A percentile compares a stretch with the other conserved stretches of the same genome.
These are phyloP conservation scores for Mus musculus DNA, from an alignment of 2,113 vertebrate genomes.

Conservation along the genomic window DNA sequence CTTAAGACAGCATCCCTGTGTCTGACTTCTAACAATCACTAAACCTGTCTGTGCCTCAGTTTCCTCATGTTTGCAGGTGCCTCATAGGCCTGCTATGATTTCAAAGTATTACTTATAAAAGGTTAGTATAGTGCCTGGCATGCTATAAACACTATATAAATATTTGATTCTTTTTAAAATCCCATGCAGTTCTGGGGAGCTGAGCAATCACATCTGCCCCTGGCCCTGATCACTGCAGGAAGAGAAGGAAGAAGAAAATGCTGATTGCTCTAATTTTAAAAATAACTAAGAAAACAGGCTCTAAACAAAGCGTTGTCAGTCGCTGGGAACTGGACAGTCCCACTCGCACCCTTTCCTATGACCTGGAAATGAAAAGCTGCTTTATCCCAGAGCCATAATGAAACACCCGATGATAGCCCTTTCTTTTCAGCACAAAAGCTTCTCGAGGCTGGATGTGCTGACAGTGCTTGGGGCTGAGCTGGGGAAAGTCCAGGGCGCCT, in stretches of 20 bases:
- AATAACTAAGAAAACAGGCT: constrained; percentile 32
- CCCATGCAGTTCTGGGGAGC: not conserved
- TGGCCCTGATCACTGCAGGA: not conserved
- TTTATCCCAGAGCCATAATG: constrained; percentile 30
- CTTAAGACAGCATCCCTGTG: not conserved
- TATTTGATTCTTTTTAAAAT: not conserved
- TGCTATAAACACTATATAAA: not conserved
- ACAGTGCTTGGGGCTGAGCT: not conserved
- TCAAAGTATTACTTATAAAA: constrained; percentile 4
- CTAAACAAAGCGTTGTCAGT: not conserved
- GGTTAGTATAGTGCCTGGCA: not conserved
- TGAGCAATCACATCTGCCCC: not conserved
- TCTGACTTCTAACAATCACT: not conserved
- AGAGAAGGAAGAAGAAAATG: not conserved
- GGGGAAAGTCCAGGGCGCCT: constrained; percentile 37
- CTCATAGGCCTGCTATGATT: not conserved
- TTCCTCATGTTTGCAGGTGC: constrained; percentile 34
- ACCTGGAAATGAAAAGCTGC: constrained; percentile 56
- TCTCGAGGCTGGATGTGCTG: not conserved
- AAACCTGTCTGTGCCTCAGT: not conserved
- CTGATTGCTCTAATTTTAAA: not conserved
- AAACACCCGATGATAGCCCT: constrained; percentile 20
- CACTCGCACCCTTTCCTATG: not conserved
- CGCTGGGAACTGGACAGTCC: not conserved
- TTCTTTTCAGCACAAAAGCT: constrained; percentile 64